phyloP scores from a whole-genome alignment of 1,140 invertebrate species.

The Pogonomyrmex californicus region DNA sequence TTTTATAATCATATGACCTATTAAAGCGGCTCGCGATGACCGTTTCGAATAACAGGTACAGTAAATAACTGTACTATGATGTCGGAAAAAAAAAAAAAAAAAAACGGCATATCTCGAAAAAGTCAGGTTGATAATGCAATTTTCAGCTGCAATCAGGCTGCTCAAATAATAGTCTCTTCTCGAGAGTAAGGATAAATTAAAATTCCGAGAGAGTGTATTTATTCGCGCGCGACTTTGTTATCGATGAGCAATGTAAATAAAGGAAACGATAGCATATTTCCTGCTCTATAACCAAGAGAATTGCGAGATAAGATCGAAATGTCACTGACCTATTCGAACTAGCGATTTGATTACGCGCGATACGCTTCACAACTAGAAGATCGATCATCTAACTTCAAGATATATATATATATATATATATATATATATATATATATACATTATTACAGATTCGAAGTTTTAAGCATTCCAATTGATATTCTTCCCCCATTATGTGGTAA shows the following conservation, averaged over 20 bases:
- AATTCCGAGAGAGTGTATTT: not conserved
- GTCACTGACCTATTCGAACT: slow-evolving; percentile 33
- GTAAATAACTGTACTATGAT: slow-evolving; percentile 19
- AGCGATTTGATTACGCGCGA: not conserved
- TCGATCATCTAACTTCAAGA: not conserved
- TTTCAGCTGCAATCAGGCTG: not conserved
- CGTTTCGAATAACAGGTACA: not conserved
- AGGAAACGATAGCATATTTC: slow-evolving; percentile 35
- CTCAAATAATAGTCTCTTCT: not conserved
- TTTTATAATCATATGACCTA: slow-evolving; percentile 70
- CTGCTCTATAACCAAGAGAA: not conserved
- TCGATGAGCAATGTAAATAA: slow-evolving; percentile 32
- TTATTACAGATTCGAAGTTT: not conserved
- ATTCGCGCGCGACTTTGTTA: slow-evolving; percentile 13
- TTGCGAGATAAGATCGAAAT: slow-evolving; percentile 20
- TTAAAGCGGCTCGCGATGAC: slow-evolving; percentile 18
- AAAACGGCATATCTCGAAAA: not conserved
- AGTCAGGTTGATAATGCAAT: not conserved
- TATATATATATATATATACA: not conserved
- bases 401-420: not conserved
- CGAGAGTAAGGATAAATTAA: not conserved
- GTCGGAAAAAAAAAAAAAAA: not conserved
- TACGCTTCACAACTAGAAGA: not conserved
- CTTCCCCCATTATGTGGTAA: too few relatives aligned
- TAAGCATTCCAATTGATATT: not conserved